A percentile compares a stretch with the other conserved stretches of the same genome.
phyloP scores from a whole-genome alignment of 2,797 vertebrate genomes.

The Selene dorsalis region DNA sequence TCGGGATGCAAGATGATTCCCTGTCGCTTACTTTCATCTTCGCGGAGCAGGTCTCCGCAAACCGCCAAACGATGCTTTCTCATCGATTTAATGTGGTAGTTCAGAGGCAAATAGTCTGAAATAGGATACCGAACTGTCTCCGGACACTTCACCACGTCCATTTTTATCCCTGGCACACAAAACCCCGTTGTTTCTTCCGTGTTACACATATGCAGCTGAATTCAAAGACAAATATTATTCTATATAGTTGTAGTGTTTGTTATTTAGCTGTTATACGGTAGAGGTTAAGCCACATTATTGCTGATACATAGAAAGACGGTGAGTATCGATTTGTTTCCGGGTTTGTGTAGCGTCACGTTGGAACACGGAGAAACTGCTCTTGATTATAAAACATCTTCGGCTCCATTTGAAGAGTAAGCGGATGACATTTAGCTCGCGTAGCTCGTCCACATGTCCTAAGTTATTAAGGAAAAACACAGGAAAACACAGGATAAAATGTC shows the following conservation, averaged over 20 bases:
- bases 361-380: not conserved
- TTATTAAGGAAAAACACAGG: not conserved
- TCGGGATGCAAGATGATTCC: not conserved
- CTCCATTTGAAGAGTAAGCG: not conserved
- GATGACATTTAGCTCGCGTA: constrained; percentile 11
- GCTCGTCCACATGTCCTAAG: not conserved
- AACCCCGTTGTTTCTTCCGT: no score
- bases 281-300: no score
- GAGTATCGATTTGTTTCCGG: not conserved
- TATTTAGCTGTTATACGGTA: not conserved
- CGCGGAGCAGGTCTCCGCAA: rapidly evolving
- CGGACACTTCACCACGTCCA: not conserved
- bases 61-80: rapidly evolving
- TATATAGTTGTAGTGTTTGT: not conserved
- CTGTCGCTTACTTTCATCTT: not conserved
- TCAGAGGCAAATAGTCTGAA: not conserved
- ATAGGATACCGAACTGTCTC: no score
- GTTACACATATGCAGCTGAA: rapidly evolving
- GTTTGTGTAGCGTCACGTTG: not conserved
- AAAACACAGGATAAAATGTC: not conserved
- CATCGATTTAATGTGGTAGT: not conserved
- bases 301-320: no score
- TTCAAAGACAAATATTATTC: not conserved
- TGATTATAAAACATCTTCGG: constrained; percentile 23
- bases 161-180: not conserved